Conservation (phyloP, 2,888 invertebrate species). For the Archips crataeganus region DNA sequence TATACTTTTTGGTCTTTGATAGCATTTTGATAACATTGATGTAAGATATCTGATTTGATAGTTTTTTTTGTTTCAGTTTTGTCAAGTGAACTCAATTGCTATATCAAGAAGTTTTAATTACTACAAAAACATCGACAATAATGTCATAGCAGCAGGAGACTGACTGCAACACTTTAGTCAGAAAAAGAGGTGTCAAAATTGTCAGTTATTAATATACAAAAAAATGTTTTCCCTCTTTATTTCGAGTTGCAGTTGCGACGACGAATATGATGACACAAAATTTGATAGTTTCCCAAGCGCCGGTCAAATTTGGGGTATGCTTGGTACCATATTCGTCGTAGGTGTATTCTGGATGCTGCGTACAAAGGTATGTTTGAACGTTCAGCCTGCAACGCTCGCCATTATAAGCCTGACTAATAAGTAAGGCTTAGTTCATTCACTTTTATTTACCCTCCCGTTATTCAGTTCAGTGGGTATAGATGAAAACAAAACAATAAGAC, state of each 20-base stretch:
- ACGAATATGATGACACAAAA: conserved; percentile 50
- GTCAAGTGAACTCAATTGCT: too few species aligned
- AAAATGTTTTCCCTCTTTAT: conserved; percentile 49
- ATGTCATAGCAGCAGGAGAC: not conserved
- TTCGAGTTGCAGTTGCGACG: conserved; percentile 70
- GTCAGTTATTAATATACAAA: conserved; percentile 45
- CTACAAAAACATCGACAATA: not conserved
- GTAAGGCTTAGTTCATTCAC: too few species aligned
- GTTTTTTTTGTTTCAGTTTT: too few species aligned
- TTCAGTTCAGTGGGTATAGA: too few species aligned
- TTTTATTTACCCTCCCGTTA: too few species aligned
- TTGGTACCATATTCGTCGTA: conserved; percentile 67
- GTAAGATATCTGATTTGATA: too few species aligned
- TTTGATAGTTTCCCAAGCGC: conserved; percentile 65
- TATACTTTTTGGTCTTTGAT: too few species aligned
- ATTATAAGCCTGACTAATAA: not conserved
- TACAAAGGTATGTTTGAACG: conserved; percentile 57
- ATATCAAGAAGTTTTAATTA: not conserved
- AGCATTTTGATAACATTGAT: too few species aligned
- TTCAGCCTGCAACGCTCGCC: not conserved
- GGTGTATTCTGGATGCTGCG: conserved; percentile 66
- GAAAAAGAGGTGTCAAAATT: conserved; percentile 45
- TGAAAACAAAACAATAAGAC: too few species aligned
- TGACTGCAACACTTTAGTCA: not conserved
- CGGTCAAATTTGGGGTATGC: conserved; percentile 75